Base-by-base conservation (phyloP, 2,797 vertebrate genomes). In the Helostoma temminkii region DNA sequence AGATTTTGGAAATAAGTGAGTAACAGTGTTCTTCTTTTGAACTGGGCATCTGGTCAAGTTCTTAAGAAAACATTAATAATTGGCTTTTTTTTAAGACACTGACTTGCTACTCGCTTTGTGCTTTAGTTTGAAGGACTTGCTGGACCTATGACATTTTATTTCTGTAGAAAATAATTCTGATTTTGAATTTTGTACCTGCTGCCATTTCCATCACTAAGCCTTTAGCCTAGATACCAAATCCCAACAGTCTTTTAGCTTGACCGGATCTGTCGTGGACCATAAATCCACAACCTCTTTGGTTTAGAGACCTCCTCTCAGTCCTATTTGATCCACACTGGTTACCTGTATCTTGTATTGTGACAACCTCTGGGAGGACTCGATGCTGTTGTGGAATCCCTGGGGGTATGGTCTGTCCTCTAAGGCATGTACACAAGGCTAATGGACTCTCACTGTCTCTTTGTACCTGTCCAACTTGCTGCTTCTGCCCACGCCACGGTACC, bases 341-440 rank as follows among this genome's bases (percentile, higher is more conserved):
- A 22, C 43, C 65, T 21, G 49, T 81, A 64, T 77, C 72, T 71
- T 74, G 65, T 68, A 42, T 59, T 64, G 61, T 19, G 57, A 66
- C 74, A 66, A 63, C 74, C 66, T 80, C 59, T 36, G 62, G 76
- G 83, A 73, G 71, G 54, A 68, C 63, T 68, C 73, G 77, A 59
- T 18, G 9, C 62, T 43, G 62, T 61, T 41, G 72, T 70, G 58
- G 48, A 19, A 46, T 78, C 78, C 80, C 82, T 2, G 0, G 36
- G 66, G 75, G 49, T 46, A 37, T 21, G 63, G 52, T 49, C 64
- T 65, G 71, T 84, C 66, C 84, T 89, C 49, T 76, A 79, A 88
- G 89, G 84, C 79, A n/a, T 85, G 66, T 77, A 71, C 76, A 80
- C 78, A 85, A 76, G 79, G 62, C 76, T 90, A 83, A 88, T 84